Base-by-base conservation (phyloP, 2,888 invertebrate species). In the Sphaerophoria taeniata region DNA sequence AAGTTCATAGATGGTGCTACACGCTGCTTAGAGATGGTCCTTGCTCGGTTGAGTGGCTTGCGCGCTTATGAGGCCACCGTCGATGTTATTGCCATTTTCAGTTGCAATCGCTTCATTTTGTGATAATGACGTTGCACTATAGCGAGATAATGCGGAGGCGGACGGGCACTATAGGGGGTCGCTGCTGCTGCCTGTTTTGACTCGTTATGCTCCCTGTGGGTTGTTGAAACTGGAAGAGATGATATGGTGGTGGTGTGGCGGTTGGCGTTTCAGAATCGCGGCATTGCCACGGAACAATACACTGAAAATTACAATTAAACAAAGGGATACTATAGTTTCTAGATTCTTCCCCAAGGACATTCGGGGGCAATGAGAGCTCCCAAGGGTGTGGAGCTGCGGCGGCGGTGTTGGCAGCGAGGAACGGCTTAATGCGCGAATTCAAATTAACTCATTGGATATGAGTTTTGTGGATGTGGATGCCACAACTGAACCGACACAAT, bases 1-100 rank as follows among this genome's bases (percentile, higher is more conserved):
- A 85, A 85, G 85, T 85, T 85, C 85, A 85, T 85, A 81, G 85
- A 85, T 85, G 85, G 80, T 85, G 80, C 85, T 85, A 85, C 85
- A 85, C 81, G 81, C 81, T 85, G 85, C 73, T 85, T 85, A 85
- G 85, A 85, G 85, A 77, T 85, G 85, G 72, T 85, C 61, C 85
- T 85, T 85, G 85, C 77, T 77, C 85, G 81, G 81, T 85, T 81
- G 85, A 85, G 85, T 81, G 81, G 85, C 82, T 85, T 72, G 70
- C 76, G 81, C 85, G 81, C 81, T 85, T 85, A 85, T 85, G 85
- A 81, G 85, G 85, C 85, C 85, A 85, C 85, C 85, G 24, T 24
- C 24, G 76, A 80, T 85, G 85, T 85, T 85, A 85, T 85, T 85
- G 85, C 85, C 81, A 85, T 85, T 85, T 85, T 77, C 85, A 85